Percentiles rank a stretch among this genome's conserved stretches.
Evolutionary conservation across 2,888 invertebrate species (phyloP).

Genomic region (Euclidia mi): DNA sequence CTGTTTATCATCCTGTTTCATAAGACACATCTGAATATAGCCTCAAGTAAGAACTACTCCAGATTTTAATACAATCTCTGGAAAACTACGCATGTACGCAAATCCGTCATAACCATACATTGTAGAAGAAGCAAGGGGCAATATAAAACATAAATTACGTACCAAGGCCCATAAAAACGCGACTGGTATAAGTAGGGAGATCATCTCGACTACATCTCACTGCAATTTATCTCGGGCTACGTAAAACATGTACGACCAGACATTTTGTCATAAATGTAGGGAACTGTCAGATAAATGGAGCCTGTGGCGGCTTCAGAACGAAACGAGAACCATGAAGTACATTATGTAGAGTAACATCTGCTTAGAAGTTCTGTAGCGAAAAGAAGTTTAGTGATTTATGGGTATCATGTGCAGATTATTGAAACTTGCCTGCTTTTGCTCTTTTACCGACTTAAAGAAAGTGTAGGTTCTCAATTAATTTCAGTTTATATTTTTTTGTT

Average conservation of each 20-base stretch:
- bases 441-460: too few species aligned
- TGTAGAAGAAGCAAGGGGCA: neutral
- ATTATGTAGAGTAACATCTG: too few species aligned
- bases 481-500: too few species aligned
- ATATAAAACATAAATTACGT: constrained; percentile 50
- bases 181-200: constrained; percentile 26
- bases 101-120: neutral
- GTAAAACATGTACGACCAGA: constrained; percentile 9
- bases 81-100: too few species aligned
- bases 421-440: too few species aligned
- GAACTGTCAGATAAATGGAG: constrained; percentile 7
- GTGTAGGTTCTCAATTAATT: too few species aligned
- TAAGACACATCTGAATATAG: too few species aligned
- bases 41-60: neutral
- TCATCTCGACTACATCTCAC: constrained; percentile 45
- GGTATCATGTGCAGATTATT: too few species aligned
- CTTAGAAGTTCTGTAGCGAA: too few species aligned
- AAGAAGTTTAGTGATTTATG: too few species aligned
- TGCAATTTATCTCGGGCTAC: constrained; percentile 37
- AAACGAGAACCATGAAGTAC: neutral
- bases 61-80: too few species aligned
- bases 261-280: constrained; percentile 1
- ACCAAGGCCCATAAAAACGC: constrained; percentile 41
- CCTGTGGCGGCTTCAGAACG: neutral
- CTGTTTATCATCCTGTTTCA: too few species aligned